Percentiles rank a stretch among this genome's conserved stretches.
phyloP scores from a whole-genome alignment of 2,113 vertebrate species.

The Proteles cristata region DNA sequence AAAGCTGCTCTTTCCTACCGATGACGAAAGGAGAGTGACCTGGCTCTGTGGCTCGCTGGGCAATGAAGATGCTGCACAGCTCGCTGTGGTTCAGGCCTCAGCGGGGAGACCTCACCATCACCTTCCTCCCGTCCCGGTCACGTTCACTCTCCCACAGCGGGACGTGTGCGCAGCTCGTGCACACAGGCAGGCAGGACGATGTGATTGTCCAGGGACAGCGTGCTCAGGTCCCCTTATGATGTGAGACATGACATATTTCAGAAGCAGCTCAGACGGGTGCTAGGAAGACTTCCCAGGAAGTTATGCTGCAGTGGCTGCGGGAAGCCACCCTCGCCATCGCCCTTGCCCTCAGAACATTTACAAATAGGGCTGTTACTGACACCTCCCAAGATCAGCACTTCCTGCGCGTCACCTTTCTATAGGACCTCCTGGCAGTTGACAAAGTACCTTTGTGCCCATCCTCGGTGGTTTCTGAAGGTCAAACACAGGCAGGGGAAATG shows the following conservation, averaged over 20 bases:
- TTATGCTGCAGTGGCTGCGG: neutral
- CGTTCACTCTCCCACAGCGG: neutral
- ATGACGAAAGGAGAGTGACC: constrained; percentile 37
- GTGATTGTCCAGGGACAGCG: too few relatives aligned
- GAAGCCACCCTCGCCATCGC: too few relatives aligned
- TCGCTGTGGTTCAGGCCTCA: neutral
- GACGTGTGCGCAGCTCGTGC: fast-evolving
- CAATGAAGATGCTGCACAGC: too few relatives aligned
- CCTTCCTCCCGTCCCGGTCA: neutral
- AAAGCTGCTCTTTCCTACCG: constrained; percentile 58
- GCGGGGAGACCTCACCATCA: neutral
- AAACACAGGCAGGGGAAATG: neutral
- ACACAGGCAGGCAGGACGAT: neutral
- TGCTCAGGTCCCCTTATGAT: neutral
- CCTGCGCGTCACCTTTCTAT: neutral
- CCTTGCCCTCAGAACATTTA: neutral
- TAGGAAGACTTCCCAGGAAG: neutral
- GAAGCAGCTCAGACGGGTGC: neutral
- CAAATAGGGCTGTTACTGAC: neutral
- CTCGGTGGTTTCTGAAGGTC: neutral
- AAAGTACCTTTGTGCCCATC: neutral
- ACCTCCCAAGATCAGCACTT: neutral
- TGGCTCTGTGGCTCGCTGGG: neutral
- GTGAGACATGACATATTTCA: neutral
- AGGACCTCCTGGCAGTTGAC: neutral